Percentiles rank a stretch among this genome's conserved stretches.
Conservation (phyloP, 2,113 vertebrate genomes). For the Microtus ochrogaster region DNA sequence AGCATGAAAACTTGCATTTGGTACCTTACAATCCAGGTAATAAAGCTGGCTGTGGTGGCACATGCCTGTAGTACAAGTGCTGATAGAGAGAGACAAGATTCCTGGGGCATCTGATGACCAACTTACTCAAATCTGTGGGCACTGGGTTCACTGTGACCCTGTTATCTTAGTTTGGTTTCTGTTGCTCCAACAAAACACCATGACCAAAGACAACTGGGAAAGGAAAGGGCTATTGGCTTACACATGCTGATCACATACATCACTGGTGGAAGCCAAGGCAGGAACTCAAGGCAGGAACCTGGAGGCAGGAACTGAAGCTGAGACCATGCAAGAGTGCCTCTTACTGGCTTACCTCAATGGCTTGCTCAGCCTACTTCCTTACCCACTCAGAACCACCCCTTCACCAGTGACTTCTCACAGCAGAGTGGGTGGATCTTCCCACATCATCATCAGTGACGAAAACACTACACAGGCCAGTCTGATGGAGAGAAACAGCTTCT, state of each 20-base stretch:
- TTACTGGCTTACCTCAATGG: background rate
- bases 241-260: background rate
- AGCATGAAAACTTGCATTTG: background rate
- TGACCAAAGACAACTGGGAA: background rate
- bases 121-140: background rate
- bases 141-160: background rate
- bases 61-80: background rate
- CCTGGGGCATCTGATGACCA: background rate
- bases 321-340: background rate
- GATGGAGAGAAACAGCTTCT: background rate
- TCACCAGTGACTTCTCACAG: background rate
- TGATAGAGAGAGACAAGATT: background rate
- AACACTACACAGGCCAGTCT: background rate
- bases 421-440: background rate
- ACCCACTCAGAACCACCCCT: background rate
- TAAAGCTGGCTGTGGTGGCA: background rate
- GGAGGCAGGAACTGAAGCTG: background rate
- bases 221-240: background rate
- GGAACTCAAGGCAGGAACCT: background rate
- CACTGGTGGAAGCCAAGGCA: background rate
- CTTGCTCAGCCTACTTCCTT: background rate
- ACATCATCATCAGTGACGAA: background rate
- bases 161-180: background rate
- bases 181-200: background rate
- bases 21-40: background rate